A percentile compares a stretch with the other conserved stretches of the same genome.
phyloP scores from a whole-genome alignment of 2,113 vertebrate genomes.

The Capreolus pygargus region DNA sequence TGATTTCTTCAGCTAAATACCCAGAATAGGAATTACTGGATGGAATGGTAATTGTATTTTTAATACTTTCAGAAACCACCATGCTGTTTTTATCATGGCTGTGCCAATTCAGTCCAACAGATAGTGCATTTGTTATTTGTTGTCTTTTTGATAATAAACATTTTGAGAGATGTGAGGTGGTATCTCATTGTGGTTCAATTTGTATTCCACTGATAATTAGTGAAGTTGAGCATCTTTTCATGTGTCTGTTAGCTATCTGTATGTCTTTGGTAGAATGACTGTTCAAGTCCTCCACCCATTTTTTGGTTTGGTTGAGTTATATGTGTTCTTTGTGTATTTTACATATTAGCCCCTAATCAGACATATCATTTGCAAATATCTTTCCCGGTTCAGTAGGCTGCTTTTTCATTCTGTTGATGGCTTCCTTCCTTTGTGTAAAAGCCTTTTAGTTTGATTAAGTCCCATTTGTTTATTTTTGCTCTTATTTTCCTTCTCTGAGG shows the following conservation, averaged over 20 bases:
- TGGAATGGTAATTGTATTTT: not conserved
- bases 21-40: not conserved
- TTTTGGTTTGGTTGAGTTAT: not conserved
- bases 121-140: not conserved
- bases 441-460: not conserved
- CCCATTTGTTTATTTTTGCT: not conserved
- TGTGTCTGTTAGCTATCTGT: not conserved
- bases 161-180: not conserved
- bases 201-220: not conserved
- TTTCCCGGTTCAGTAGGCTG: not conserved
- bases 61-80: not conserved
- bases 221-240: not conserved
- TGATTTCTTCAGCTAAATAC: not conserved
- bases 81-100: rapidly evolving
- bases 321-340: not conserved
- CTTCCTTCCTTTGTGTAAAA: not conserved
- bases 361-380: not conserved
- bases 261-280: not conserved
- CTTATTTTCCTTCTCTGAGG: not conserved
- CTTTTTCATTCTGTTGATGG: not conserved
- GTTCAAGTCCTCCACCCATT: not conserved
- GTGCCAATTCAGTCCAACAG: not conserved
- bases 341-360: not conserved
- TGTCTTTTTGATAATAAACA: not conserved
- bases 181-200: not conserved